These are phyloP conservation scores for Macrobrachium rosenbergii DNA, from an alignment of 1,140 invertebrate genomes.

Conservation along the genomic window DNA sequence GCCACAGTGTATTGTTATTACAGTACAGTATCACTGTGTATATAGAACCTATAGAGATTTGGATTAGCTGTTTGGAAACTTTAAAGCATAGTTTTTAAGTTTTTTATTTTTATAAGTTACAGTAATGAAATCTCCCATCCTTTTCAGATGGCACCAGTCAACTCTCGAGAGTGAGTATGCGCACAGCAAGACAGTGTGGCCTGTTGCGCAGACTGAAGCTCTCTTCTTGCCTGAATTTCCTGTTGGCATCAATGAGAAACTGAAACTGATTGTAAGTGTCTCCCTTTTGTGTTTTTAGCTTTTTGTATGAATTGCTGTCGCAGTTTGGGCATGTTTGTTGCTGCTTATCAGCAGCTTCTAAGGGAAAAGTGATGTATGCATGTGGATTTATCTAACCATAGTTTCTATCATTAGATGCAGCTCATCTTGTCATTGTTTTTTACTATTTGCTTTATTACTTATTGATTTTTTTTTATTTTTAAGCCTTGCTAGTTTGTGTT, in stretches of 20 bases:
- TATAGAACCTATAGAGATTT: too few species aligned
- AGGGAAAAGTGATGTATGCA: too few species aligned
- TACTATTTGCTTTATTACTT: too few species aligned
- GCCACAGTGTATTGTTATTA: too few species aligned
- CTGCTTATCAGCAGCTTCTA: too few species aligned
- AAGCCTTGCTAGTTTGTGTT: background rate
- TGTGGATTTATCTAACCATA: too few species aligned
- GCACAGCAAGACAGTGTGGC: conserved; percentile 65
- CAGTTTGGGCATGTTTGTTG: too few species aligned
- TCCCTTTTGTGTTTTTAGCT: background rate
- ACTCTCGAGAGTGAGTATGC: conserved; percentile 61
- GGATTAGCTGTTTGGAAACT: background rate
- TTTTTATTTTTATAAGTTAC: background rate
- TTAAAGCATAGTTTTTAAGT: background rate
- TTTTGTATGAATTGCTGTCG: too few species aligned
- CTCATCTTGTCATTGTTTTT: too few species aligned
- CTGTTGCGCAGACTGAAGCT: conserved; percentile 65
- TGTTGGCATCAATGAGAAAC: conserved; percentile 64
- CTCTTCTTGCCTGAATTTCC: conserved; percentile 66
- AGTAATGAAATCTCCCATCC: background rate
- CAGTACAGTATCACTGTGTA: too few species aligned
- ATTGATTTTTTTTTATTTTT: background rate
- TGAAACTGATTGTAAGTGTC: conserved; percentile 63
- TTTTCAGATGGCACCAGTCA: conserved; percentile 53
- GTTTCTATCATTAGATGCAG: too few species aligned